Percentiles rank a stretch among this genome's conserved stretches.
Evolutionary conservation across 2,797 vertebrate genomes (phyloP).

Genomic region (Allobates femoralis): DNA sequence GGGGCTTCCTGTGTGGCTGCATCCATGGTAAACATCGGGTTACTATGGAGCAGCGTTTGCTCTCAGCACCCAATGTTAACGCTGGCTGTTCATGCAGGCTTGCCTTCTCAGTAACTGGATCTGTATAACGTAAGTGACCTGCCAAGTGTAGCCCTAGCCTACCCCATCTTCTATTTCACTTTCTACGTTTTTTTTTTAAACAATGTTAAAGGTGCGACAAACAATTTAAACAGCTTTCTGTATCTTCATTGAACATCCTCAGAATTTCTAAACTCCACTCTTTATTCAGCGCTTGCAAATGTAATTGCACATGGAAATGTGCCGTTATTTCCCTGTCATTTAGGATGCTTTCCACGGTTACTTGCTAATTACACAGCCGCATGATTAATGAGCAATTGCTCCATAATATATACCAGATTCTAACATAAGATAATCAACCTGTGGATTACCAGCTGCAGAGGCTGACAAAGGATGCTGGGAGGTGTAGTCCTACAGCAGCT

Average conservation of each 20-base stretch:
- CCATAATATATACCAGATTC: background rate
- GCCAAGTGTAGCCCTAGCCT: too few relatives aligned
- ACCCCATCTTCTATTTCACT: too few relatives aligned
- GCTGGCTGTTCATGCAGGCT: too few relatives aligned
- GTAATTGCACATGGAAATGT: slow-evolving; percentile 36
- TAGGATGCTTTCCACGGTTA: slow-evolving; percentile 12
- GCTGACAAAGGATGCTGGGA: background rate
- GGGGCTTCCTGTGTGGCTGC: too few relatives aligned
- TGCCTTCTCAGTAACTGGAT: too few relatives aligned
- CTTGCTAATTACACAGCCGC: slow-evolving; percentile 32
- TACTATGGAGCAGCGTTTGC: too few relatives aligned
- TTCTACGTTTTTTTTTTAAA: too few relatives aligned
- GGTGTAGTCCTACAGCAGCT: background rate
- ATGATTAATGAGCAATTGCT: slow-evolving; percentile 42
- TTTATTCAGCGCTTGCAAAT: slow-evolving; percentile 16
- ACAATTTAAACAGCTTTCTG: background rate
- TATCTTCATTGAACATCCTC: background rate
- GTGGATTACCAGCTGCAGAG: slow-evolving; percentile 4
- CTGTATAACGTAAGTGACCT: too few relatives aligned
- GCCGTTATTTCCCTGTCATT: slow-evolving; percentile 29
- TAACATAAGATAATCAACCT: slow-evolving; percentile 7
- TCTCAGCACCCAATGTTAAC: too few relatives aligned
- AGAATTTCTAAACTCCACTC: background rate
- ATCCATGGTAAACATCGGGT: too few relatives aligned
- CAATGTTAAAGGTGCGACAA: too few relatives aligned